A percentile compares a stretch with the other conserved stretches of the same genome.
These are phyloP conservation scores for Leptodactylus fuscus DNA, from an alignment of 2,113 vertebrate genomes.

Conservation along the genomic window DNA sequence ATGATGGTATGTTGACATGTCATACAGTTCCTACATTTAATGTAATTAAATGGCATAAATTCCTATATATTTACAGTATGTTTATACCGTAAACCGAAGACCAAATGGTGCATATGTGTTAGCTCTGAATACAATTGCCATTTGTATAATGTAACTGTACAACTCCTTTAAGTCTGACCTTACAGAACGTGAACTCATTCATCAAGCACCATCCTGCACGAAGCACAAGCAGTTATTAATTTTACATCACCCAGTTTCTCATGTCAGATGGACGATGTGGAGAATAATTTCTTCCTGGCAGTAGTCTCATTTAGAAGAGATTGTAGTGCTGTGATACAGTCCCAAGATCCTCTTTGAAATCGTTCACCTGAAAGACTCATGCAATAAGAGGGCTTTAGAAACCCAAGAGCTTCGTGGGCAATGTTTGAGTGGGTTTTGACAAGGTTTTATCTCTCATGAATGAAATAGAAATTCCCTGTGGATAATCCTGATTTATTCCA, in stretches of 20 bases:
- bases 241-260: conserved; percentile 12
- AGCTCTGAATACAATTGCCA: too few species aligned
- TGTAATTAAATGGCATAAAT: too few species aligned
- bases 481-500: conserved; percentile 58
- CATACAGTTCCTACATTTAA: too few species aligned
- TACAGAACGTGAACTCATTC: not conserved
- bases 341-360: conserved; percentile 33
- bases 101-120: too few species aligned
- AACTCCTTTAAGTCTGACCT: not conserved
- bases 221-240: conserved; percentile 32
- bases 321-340: conserved; percentile 20
- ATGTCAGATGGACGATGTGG: conserved; percentile 9
- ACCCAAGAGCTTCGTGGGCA: conserved; percentile 49
- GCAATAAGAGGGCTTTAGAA: conserved; percentile 41
- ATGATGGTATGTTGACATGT: too few species aligned
- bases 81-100: too few species aligned
- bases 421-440: conserved; percentile 56
- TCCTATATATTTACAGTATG: too few species aligned
- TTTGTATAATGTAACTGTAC: too few species aligned
- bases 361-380: conserved; percentile 27
- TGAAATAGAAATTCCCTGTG: conserved; percentile 50
- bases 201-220: not conserved
- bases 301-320: conserved; percentile 22
- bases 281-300: conserved; percentile 25
- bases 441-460: conserved; percentile 57